Evolutionary conservation across 2,888 invertebrate species (phyloP).

Genomic region (Pasiphila rectangulata): DNA sequence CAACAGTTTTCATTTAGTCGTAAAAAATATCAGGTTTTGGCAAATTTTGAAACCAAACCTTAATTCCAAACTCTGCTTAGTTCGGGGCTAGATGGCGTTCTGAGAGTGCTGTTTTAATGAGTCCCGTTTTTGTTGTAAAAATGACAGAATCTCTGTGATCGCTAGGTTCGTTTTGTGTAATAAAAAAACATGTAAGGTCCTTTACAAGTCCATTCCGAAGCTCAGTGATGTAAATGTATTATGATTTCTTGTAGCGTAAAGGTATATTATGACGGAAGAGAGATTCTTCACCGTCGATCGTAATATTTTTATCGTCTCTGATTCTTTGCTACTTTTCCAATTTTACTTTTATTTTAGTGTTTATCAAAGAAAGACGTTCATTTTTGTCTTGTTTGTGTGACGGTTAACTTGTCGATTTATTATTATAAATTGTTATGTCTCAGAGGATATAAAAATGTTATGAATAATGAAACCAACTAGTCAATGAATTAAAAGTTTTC

Average conservation of each 20-base stretch:
- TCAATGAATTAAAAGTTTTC: constrained; percentile 23
- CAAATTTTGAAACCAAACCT: too few species aligned
- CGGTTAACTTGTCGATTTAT: too few species aligned
- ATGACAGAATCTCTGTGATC: constrained; percentile 10
- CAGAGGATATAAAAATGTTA: background rate
- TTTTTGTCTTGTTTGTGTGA: too few species aligned
- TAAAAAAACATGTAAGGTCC: constrained; percentile 19
- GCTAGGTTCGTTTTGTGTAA: constrained; percentile 12
- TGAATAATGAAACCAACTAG: constrained; percentile 10
- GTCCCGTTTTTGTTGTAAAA: constrained; percentile 8
- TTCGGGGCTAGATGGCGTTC: too few species aligned
- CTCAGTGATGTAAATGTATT: constrained; percentile 59
- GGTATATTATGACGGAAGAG: constrained; percentile 46
- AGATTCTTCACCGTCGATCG: constrained; percentile 16
- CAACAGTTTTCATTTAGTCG: too few species aligned
- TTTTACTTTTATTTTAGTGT: too few species aligned
- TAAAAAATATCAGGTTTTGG: too few species aligned
- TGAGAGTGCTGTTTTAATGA: background rate
- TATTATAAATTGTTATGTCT: too few species aligned
- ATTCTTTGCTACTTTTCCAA: background rate
- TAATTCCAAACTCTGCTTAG: too few species aligned
- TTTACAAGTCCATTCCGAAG: constrained; percentile 41
- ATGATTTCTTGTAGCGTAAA: constrained; percentile 52
- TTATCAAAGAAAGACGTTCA: too few species aligned
- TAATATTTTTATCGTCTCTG: background rate